Conservation (phyloP, 2,797 vertebrate genomes). For the Parauchenoglanis punctatus region DNA sequence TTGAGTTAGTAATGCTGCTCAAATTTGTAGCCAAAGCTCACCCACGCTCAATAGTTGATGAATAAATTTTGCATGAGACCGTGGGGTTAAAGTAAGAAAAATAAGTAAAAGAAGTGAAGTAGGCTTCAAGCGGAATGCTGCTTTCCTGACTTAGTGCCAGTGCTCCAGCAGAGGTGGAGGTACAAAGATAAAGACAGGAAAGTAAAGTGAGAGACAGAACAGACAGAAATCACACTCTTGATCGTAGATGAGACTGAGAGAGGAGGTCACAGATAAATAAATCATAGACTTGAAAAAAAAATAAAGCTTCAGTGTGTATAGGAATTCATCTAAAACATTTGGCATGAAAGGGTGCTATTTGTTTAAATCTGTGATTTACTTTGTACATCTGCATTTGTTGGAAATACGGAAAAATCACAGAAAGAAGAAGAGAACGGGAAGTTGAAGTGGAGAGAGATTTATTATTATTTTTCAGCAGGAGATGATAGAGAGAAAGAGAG, state of each 20-base stretch:
- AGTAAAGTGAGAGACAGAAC: background rate
- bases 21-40: background rate
- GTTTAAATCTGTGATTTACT: background rate
- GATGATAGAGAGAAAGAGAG: background rate
- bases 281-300: background rate
- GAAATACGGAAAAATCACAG: background rate
- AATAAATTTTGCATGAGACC: constrained; percentile 14
- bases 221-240: background rate
- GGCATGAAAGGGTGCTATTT: background rate
- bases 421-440: background rate
- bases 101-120: background rate
- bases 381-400: background rate
- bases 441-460: background rate
- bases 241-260: background rate
- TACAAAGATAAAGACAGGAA: background rate
- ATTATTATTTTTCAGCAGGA: background rate
- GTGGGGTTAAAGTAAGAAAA: background rate
- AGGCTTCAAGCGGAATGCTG: background rate
- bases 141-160: background rate
- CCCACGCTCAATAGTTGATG: background rate
- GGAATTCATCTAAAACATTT: background rate
- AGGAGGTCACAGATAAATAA: background rate
- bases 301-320: background rate
- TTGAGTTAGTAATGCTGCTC: background rate
- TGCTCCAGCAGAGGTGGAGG: background rate